These are phyloP conservation scores for Betta splendens DNA, from an alignment of 2,797 vertebrate species.

Conservation along the genomic window DNA sequence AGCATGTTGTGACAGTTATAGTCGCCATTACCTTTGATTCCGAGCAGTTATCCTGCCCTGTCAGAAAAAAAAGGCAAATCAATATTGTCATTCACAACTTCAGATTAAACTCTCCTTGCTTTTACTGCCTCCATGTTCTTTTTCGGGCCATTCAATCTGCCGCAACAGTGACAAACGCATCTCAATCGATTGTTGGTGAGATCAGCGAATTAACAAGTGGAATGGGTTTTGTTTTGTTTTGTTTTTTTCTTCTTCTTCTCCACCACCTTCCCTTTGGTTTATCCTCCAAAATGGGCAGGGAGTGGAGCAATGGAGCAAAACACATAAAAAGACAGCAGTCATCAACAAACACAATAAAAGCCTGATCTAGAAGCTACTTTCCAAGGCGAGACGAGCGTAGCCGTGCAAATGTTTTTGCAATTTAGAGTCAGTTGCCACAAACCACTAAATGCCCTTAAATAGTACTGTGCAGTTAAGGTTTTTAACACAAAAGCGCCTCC, in stretches of 20 bases:
- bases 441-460: constrained; percentile 82
- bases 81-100: constrained; percentile 85
- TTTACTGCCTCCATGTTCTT: constrained; percentile 75
- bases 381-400: constrained; percentile 72
- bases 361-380: constrained; percentile 80
- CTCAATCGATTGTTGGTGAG: constrained; percentile 79
- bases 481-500: constrained; percentile 72
- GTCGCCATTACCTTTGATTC: constrained; percentile 68
- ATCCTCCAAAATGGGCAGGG: constrained; percentile 69
- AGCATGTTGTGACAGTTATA: constrained; percentile 57
- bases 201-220: constrained; percentile 80
- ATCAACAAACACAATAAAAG: constrained; percentile 82
- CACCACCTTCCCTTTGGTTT: constrained; percentile 53
- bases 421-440: constrained; percentile 79
- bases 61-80: constrained; percentile 80
- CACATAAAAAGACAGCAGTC: constrained; percentile 80
- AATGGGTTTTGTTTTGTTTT: no score
- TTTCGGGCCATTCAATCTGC: constrained; percentile 74
- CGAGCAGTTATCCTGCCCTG: constrained; percentile 58
- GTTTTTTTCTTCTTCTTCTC: no score
- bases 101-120: constrained; percentile 77
- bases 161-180: constrained; percentile 73
- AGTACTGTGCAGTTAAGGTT: constrained; percentile 78
- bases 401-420: constrained; percentile 82
- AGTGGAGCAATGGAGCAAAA: constrained; percentile 80